These are phyloP conservation scores for Meteorus colon DNA, from an alignment of 2,888 invertebrate genomes.

Conservation along the genomic window DNA sequence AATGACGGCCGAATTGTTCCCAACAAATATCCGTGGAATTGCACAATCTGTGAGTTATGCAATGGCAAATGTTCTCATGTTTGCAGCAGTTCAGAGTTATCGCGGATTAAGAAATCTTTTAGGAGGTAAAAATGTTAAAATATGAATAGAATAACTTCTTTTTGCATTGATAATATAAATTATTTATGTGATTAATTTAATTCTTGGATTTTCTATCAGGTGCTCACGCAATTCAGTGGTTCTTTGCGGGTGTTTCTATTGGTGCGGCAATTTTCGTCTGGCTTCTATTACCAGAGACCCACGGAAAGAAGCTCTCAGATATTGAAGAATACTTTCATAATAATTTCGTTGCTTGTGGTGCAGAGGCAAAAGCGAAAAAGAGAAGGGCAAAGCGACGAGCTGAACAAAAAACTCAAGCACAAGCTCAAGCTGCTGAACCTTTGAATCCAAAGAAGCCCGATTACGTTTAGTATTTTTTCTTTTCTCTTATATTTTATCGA, in stretches of 20 bases:
- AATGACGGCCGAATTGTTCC: constrained; percentile 79
- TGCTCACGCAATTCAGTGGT: constrained; percentile 76
- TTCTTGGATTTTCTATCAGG: constrained; percentile 66
- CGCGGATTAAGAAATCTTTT: constrained; percentile 61
- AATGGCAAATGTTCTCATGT: constrained; percentile 77
- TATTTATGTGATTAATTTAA: neutral
- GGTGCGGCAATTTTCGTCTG: constrained; percentile 72
- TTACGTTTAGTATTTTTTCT: constrained; percentile 53
- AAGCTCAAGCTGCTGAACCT: constrained; percentile 59
- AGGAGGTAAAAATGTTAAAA: constrained; percentile 58
- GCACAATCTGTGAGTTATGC: constrained; percentile 78
- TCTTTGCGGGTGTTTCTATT: constrained; percentile 75
- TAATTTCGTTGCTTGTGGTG: constrained; percentile 66
- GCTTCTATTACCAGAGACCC: constrained; percentile 74
- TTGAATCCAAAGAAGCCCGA: constrained; percentile 61
- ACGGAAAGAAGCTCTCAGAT: constrained; percentile 73
- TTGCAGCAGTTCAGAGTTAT: constrained; percentile 76
- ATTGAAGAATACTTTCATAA: constrained; percentile 74
- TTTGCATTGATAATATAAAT: neutral
- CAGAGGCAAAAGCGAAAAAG: constrained; percentile 61
- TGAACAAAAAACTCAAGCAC: constrained; percentile 55
- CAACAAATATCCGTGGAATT: constrained; percentile 77
- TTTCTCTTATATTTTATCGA: neutral
- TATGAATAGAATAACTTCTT: too few relatives aligned
- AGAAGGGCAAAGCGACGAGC: constrained; percentile 54